Evolutionary conservation across 2,888 invertebrate species (phyloP), one percentile per base, ranked within the genome.

Genomic region (Monopis laevigella): DNA sequence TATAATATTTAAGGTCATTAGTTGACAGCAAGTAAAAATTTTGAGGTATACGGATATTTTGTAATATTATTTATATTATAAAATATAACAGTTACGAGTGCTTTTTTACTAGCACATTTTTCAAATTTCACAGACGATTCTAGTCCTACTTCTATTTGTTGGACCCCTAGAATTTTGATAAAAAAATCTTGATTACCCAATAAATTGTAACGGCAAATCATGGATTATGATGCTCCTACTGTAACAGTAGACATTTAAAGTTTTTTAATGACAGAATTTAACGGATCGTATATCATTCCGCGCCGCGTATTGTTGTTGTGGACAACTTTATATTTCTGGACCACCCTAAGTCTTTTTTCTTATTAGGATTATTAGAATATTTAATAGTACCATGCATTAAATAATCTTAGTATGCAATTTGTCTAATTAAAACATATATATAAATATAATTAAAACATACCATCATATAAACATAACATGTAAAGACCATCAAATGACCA

Each of bases 181-280:
- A 27, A 38, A 38, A 24, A 39, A 16, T 13, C 12, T 10, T 18
- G 47, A 27, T 53, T 50, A 54, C 51, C 57, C 58, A 56, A 67
- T 72, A 70, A 70, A 70, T 70, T 67, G 62, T 66, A 65, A 69
- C 62, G 68, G 57, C 54, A 46, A 51, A 64, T 66, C 57, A 60
- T 53, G 45, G 54, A 54, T 63, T 59, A 68, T 48, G 50, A 54
- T 45, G 50, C 48, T 61, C 59, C 68, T 67, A 65, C 69, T 62
- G 68, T 65, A 54, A 56, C 59, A 59, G 63, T 61, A 63, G 60
- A 56, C 46, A 46, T 48, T 17, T 30, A 54, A 51, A 55, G 53
- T 53, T 48, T 42, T 51, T 40, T 60, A 65, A 69, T 58, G 59
- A 58, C 55, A 54, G 51, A 57, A 42, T 70, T 62, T 60, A 42